phyloP scores from a whole-genome alignment of 2,797 vertebrate genomes.

The Eutrigla gurnardus region DNA sequence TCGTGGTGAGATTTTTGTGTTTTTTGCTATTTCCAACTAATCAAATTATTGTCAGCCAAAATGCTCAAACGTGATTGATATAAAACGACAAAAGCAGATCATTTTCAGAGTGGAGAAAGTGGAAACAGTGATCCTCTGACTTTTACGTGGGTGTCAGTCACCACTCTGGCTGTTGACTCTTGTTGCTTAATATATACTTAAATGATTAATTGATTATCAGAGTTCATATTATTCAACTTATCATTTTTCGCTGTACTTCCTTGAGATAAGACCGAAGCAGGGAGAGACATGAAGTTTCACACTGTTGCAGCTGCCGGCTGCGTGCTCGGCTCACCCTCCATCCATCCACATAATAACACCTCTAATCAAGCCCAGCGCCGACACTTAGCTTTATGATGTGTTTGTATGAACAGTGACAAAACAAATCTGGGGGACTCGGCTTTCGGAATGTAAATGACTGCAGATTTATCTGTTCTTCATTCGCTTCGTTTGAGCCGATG shows the following conservation, averaged over 20 bases:
- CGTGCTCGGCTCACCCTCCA: constrained; percentile 25
- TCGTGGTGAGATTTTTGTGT: background rate
- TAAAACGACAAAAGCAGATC: background rate
- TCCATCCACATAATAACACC: constrained; percentile 28
- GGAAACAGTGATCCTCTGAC: background rate
- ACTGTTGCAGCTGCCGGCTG: constrained; percentile 15
- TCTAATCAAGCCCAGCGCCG: constrained; percentile 51
- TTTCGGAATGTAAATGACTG: constrained; percentile 47
- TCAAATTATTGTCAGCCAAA: background rate
- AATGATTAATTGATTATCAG: background rate
- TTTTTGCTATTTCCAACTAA: background rate
- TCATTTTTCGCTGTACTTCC: background rate
- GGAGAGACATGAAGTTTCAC: constrained; percentile 6
- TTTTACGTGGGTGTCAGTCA: background rate
- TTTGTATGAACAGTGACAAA: constrained; percentile 55
- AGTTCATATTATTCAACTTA: background rate
- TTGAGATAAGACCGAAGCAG: constrained; percentile 16
- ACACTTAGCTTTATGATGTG: constrained; percentile 49
- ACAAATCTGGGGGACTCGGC: constrained; percentile 46
- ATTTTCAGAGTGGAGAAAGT: background rate
- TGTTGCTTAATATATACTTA: background rate
- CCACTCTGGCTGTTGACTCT: background rate
- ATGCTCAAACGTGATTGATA: background rate
- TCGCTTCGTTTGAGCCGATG: constrained; percentile 42
- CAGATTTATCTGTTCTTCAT: constrained; percentile 43